These are phyloP conservation scores for Nemotelus pantherinus DNA, from an alignment of 2,888 invertebrate species.

Conservation along the genomic window DNA sequence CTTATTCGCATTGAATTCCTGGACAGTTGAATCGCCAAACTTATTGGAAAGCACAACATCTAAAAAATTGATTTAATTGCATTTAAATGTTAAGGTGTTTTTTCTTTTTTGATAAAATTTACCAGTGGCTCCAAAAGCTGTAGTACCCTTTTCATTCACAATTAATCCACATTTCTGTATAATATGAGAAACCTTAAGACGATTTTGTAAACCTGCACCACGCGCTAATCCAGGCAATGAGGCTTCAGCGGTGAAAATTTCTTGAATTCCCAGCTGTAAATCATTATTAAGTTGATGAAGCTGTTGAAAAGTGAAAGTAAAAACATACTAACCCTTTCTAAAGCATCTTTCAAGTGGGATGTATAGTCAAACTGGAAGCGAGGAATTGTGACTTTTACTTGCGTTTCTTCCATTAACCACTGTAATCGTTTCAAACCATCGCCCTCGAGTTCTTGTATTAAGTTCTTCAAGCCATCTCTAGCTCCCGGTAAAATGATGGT, in stretches of 20 bases:
- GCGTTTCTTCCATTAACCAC: constrained; percentile 69
- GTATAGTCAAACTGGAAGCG: constrained; percentile 80
- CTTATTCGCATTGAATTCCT: constrained; percentile 74
- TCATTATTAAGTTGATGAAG: constrained; percentile 16
- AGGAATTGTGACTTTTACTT: constrained; percentile 74
- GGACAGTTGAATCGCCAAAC: constrained; percentile 72
- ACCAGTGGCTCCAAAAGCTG: constrained; percentile 74
- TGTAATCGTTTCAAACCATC: constrained; percentile 68
- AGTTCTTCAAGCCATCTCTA: constrained; percentile 69
- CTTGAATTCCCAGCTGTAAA: constrained; percentile 73
- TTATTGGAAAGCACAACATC: constrained; percentile 77
- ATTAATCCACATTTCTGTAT: constrained; percentile 81
- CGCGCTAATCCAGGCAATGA: constrained; percentile 75
- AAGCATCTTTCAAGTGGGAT: constrained; percentile 69
- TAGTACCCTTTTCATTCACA: constrained; percentile 79
- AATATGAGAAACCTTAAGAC: constrained; percentile 74
- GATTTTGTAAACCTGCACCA: constrained; percentile 66
- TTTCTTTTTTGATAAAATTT: neutral
- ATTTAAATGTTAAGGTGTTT: constrained; percentile 55
- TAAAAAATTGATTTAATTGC: constrained; percentile 7
- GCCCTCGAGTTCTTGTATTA: constrained; percentile 70
- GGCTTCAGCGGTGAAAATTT: constrained; percentile 77
- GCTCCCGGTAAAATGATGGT: constrained; percentile 77
- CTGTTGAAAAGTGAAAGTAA: neutral
- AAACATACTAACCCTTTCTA: constrained; percentile 69